Conservation (phyloP, 2,113 vertebrate genomes). For the Tichodroma muraria region DNA sequence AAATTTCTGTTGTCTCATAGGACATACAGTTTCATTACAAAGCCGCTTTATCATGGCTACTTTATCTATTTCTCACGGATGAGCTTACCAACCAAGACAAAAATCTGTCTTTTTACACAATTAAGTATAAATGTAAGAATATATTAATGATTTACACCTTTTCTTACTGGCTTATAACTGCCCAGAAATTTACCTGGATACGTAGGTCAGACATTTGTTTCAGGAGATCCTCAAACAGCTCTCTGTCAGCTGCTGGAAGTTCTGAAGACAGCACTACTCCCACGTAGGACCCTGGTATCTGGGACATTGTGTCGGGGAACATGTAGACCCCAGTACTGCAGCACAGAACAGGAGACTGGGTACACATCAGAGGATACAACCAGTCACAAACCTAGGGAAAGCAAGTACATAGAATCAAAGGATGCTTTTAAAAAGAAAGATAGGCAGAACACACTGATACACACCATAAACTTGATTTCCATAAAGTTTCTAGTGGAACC, state of each 20-base stretch:
- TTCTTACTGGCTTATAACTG: neutral
- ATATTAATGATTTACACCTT: neutral
- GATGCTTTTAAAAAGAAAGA: neutral
- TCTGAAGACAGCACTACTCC: conserved; percentile 93
- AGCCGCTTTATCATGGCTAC: neutral
- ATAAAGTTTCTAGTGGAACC: neutral
- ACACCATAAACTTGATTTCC: neutral
- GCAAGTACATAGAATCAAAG: neutral
- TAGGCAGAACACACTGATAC: neutral
- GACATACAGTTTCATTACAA: neutral
- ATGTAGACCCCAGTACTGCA: conserved; percentile 93
- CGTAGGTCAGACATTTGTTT: conserved; percentile 92
- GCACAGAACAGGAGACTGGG: conserved; percentile 86
- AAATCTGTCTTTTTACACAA: neutral
- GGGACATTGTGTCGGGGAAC: conserved; percentile 93
- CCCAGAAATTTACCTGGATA: conserved; percentile 79
- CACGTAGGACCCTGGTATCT: conserved; percentile 84
- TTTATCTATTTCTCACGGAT: neutral
- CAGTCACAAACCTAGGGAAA: conserved; percentile 89
- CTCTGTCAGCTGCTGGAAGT: conserved; percentile 79
- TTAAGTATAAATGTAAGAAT: neutral
- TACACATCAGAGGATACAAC: conserved; percentile 89
- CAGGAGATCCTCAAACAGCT: conserved; percentile 86
- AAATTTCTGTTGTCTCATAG: neutral
- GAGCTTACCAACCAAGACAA: neutral